A percentile compares a stretch with the other conserved stretches of the same genome.
phyloP scores from a whole-genome alignment of 2,888 invertebrate genomes.

The Aradus depressus region DNA sequence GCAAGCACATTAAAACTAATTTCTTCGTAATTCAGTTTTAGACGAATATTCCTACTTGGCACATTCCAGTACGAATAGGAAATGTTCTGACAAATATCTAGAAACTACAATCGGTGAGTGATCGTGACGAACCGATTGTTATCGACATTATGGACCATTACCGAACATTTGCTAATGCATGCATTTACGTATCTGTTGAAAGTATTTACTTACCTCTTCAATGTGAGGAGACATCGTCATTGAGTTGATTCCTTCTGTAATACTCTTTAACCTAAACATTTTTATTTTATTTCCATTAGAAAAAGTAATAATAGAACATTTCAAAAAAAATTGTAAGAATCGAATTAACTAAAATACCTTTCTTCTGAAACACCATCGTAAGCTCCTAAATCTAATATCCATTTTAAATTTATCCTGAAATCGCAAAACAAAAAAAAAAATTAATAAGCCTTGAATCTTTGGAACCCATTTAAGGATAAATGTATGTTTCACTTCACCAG shows the following conservation, averaged over 20 bases:
- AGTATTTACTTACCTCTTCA: constrained; percentile 11
- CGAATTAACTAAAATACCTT: constrained; percentile 17
- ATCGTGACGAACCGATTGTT: too few relatives aligned
- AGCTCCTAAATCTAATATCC: constrained; percentile 37
- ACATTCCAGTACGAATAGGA: too few relatives aligned
- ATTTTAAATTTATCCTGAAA: constrained; percentile 35
- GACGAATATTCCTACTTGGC: too few relatives aligned
- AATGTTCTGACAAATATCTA: too few relatives aligned
- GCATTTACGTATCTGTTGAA: too few relatives aligned
- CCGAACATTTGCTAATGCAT: too few relatives aligned
- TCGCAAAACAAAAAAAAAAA: constrained; percentile 6
- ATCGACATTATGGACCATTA: too few relatives aligned
- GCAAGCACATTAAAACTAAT: too few relatives aligned
- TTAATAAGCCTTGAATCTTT: not conserved
- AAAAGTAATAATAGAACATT: not conserved
- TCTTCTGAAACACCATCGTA: constrained; percentile 33
- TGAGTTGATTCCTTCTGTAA: constrained; percentile 6
- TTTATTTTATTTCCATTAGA: not conserved
- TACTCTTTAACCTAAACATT: constrained; percentile 4
- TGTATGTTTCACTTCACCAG: not conserved
- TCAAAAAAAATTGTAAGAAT: not conserved
- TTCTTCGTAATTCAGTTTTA: too few relatives aligned
- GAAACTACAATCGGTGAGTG: too few relatives aligned
- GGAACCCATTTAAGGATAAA: not conserved
- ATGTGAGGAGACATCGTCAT: constrained; percentile 7